Percentiles rank a stretch among this genome's conserved stretches.
Conservation (phyloP, 2,113 vertebrate species). For the Pandion haliaetus region DNA sequence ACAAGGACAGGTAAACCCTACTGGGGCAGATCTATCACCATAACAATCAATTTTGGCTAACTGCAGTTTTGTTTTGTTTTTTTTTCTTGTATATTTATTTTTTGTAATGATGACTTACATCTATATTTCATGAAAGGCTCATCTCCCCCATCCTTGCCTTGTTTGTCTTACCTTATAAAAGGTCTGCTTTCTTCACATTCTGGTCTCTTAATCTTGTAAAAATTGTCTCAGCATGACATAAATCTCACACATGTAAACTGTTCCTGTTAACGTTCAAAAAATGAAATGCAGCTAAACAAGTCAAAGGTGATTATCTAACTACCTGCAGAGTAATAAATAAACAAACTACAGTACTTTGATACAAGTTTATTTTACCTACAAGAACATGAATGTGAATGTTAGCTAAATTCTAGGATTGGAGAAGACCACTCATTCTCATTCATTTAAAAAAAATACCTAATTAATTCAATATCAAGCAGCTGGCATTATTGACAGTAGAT, state of each 20-base stretch:
- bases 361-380: neutral
- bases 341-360: neutral
- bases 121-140: neutral
- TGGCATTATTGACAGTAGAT: neutral
- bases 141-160: neutral
- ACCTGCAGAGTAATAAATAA: neutral
- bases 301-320: neutral
- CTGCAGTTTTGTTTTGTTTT: fast-evolving
- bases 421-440: neutral
- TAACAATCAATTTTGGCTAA: neutral
- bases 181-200: neutral
- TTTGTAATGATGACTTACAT: neutral
- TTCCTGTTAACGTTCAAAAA: neutral
- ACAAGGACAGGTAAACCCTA: neutral
- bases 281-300: neutral
- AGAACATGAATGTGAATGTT: neutral
- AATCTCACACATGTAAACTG: neutral
- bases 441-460: neutral
- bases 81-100: neutral
- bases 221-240: neutral
- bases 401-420: neutral
- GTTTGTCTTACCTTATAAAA: neutral
- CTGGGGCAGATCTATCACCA: neutral
- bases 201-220: neutral
- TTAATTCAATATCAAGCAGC: neutral